Percentiles rank a stretch among this genome's conserved stretches.
Evolutionary conservation across 2,797 vertebrate genomes (phyloP).

Genomic region (Anableps anableps): DNA sequence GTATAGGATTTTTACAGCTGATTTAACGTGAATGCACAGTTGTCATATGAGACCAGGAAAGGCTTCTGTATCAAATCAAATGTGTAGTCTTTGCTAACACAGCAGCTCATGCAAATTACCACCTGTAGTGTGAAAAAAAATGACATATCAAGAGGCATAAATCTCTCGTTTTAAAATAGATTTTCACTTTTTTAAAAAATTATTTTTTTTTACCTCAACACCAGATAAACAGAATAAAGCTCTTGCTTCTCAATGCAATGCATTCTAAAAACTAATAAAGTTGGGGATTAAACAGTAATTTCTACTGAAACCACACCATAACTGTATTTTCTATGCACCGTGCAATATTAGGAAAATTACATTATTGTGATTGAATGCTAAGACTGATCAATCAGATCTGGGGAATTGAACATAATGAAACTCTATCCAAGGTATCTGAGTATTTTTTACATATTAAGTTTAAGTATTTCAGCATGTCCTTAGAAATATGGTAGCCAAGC

Average conservation of each 20-base stretch:
- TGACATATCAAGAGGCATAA: neutral
- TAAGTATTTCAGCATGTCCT: neutral
- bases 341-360: neutral
- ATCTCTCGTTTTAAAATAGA: neutral
- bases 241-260: neutral
- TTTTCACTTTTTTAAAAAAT: neutral
- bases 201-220: too few relatives aligned
- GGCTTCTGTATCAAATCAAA: neutral
- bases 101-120: neutral
- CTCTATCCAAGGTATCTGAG: neutral
- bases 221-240: neutral
- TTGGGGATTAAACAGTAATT: neutral
- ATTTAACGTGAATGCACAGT: conserved; percentile 21
- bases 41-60: conserved; percentile 17
- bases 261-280: neutral
- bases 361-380: neutral
- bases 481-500: neutral
- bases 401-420: neutral
- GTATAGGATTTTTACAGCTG: neutral
- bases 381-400: neutral
- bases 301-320: neutral
- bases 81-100: neutral
- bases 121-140: neutral
- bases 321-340: neutral
- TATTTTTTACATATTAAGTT: neutral